Evolutionary conservation across 2,113 vertebrate genomes (phyloP).

Genomic region (Gnathochromis pfefferi): DNA sequence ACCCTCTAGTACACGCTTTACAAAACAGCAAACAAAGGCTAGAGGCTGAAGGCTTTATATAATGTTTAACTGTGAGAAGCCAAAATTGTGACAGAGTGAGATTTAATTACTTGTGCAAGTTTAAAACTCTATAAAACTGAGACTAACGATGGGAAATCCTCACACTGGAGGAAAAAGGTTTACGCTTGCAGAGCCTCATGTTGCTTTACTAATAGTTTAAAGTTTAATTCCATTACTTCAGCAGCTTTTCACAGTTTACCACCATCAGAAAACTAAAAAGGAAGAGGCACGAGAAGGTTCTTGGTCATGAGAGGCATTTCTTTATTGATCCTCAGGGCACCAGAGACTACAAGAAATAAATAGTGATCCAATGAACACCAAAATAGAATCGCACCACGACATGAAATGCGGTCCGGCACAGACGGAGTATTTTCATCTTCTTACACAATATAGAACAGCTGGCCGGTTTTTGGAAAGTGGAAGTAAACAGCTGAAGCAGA

Average conservation of each 20-base stretch:
- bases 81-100: not conserved
- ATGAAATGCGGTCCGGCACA: slow-evolving; percentile 41
- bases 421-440: slow-evolving; percentile 17
- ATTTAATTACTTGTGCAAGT: not conserved
- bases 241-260: not conserved
- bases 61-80: not conserved
- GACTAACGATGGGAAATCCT: not conserved
- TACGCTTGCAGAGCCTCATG: not conserved
- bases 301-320: slow-evolving; percentile 62
- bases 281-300: not conserved
- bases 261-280: not conserved
- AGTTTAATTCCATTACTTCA: not conserved
- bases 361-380: slow-evolving; percentile 76
- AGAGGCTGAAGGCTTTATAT: not conserved
- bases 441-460: slow-evolving; percentile 19
- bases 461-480: not conserved
- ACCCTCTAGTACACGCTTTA: not conserved
- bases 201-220: not conserved
- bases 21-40: not conserved
- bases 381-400: slow-evolving; percentile 44
- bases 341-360: slow-evolving; percentile 68
- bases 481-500: not conserved
- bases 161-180: not conserved
- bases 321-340: slow-evolving; percentile 78
- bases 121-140: not conserved